Percentiles rank a stretch among this genome's conserved stretches.
These are phyloP conservation scores for Lichenostomus cassidix DNA, from an alignment of 2,113 vertebrate species.

Conservation along the genomic window DNA sequence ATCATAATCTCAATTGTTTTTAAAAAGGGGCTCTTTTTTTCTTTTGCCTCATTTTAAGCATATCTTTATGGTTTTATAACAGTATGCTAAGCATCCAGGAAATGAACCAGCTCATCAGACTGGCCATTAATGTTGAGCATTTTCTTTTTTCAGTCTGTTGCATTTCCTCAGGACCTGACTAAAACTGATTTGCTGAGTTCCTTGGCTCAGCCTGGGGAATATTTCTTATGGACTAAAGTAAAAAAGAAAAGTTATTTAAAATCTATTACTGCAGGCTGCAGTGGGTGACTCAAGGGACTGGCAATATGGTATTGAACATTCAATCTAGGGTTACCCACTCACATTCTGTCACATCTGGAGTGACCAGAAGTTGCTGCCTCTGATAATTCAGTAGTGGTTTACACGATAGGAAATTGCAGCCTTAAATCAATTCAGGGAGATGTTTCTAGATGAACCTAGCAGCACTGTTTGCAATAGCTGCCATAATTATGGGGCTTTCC, in stretches of 20 bases:
- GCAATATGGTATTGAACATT: not conserved
- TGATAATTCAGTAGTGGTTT: not conserved
- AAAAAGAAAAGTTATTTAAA: constrained; percentile 12
- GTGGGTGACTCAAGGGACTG: not conserved
- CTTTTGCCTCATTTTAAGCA: not conserved
- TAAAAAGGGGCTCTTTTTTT: not conserved
- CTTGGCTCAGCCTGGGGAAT: not conserved
- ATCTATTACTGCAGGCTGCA: not conserved
- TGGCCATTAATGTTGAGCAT: not conserved
- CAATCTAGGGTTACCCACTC: not conserved
- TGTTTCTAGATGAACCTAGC: not conserved
- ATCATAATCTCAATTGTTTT: not conserved
- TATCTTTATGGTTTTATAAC: not conserved
- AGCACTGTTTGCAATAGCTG: not conserved
- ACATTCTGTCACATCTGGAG: not conserved
- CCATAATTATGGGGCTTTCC: not conserved
- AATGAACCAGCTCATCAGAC: constrained; percentile 9
- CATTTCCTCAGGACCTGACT: constrained; percentile 12
- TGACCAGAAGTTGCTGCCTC: not conserved
- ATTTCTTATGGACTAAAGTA: not conserved
- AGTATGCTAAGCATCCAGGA: not conserved
- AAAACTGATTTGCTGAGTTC: not conserved
- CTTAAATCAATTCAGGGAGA: not conserved
- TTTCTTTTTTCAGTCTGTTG: constrained; percentile 3
- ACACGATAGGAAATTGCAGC: not conserved